Conservation (phyloP, 2,113 vertebrate species). For the Psilopsiagon aurifrons region DNA sequence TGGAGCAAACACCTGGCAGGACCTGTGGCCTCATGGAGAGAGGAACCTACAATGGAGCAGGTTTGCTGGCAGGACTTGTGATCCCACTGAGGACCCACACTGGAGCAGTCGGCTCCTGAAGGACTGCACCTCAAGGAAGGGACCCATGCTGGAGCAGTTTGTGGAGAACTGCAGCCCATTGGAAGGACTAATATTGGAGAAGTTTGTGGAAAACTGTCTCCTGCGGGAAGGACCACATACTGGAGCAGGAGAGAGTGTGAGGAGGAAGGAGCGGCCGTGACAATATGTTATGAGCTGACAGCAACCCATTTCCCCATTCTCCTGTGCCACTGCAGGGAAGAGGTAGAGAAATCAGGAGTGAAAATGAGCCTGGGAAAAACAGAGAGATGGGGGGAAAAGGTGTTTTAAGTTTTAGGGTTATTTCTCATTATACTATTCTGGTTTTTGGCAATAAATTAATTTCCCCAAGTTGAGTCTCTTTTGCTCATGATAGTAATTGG, state of each 20-base stretch:
- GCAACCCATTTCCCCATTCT: too few species aligned
- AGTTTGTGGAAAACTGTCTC: not conserved
- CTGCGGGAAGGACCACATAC: fast-evolving
- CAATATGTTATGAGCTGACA: not conserved
- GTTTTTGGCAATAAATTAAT: not conserved
- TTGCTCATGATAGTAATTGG: not conserved
- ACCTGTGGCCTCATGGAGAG: too few species aligned
- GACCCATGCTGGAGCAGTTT: not conserved
- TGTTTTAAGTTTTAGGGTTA: not conserved
- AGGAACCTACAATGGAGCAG: not conserved
- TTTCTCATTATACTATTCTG: not conserved
- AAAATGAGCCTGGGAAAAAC: not conserved
- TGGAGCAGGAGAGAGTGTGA: not conserved
- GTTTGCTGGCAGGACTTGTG: not conserved
- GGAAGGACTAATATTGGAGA: not conserved
- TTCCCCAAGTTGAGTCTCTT: not conserved
- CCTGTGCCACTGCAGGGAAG: not conserved
- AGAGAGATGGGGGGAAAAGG: not conserved
- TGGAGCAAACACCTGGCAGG: not conserved
- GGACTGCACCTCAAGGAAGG: not conserved
- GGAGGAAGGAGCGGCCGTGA: not conserved
- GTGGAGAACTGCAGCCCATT: not conserved
- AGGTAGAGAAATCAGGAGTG: not conserved
- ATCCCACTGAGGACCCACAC: not conserved
- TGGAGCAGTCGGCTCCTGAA: not conserved